Evolutionary conservation across 2,888 invertebrate genomes (phyloP), one percentile per base, ranked within the genome.

Genomic region (Harmothoe impar): DNA sequence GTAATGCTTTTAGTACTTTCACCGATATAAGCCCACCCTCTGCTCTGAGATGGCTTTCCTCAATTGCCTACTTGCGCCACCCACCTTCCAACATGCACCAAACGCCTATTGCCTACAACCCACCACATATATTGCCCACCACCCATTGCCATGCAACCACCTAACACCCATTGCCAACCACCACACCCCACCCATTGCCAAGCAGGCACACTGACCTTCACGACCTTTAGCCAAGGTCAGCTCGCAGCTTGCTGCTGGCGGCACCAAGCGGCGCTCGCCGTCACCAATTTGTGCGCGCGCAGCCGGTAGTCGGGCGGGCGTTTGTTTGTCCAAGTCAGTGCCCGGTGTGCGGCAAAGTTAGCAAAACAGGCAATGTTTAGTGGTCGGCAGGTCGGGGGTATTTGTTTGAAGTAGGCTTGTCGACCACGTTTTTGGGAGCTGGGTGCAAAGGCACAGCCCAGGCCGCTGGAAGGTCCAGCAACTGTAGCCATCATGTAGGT

Each of bases 271-370:
- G 72, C 72, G 72, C 72, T 23, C 72, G 72, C 72, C 72, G 72
- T 72, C 72, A 29, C 72, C 72, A 72, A 29, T 29, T n/a, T 72
- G 72, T 72, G 84, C 43, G 84, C 23, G 84, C 52, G 43, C 84
- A 51, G 84, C n/a, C 84, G 43, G 52, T 0, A n/a, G 84, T 15
- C 10, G 84, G 43, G 43, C 84, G 84, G 17, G 23, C 17, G 84
- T 84, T 84, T 84, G 84, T 84, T 84, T 84, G 43, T 51, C 5
- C 84, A 84, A n/a, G 43, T 84, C 84, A 23, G 43, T 35, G 5
- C 20, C n/a, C 5, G 35, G 23, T 15, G 33, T n/a, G 20, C 17
- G 84, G 10, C 33, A 84, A 84, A 84, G 84, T 84, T 84, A 84
- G 84, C 84, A 84, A 84, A 84, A 84, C 84, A 84, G 20, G 84